Percentiles rank a stretch among this genome's conserved stretches.
Evolutionary conservation across 1,140 invertebrate genomes (phyloP).

Genomic region (Cherax quadricarinatus): DNA sequence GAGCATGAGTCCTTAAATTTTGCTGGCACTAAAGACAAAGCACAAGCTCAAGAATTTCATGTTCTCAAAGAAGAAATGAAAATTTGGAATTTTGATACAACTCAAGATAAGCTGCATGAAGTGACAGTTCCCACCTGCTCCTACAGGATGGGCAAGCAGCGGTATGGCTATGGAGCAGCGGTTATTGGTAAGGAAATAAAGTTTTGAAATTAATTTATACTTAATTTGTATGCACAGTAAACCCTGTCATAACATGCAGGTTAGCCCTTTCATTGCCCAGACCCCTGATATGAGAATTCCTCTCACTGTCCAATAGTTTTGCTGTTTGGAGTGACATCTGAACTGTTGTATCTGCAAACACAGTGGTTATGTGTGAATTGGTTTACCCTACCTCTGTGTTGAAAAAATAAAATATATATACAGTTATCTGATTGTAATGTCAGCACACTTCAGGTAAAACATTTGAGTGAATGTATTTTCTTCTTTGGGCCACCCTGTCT

Average conservation of each 20-base stretch:
- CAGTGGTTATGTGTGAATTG: too few relatives aligned
- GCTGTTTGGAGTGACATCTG: too few relatives aligned
- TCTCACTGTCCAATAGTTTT: too few relatives aligned
- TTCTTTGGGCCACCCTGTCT: too few relatives aligned
- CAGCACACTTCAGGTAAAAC: too few relatives aligned
- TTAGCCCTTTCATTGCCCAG: not conserved
- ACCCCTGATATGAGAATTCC: too few relatives aligned
- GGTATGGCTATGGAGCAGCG: constrained; percentile 91
- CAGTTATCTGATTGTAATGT: too few relatives aligned
- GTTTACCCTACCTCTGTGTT: too few relatives aligned
- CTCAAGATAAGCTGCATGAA: constrained; percentile 81
- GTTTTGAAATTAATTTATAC: not conserved
- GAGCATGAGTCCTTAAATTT: constrained; percentile 68
- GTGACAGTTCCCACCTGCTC: constrained; percentile 94
- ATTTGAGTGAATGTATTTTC: too few relatives aligned
- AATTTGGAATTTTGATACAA: constrained; percentile 38
- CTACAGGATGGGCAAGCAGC: constrained; percentile 92
- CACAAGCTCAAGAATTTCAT: constrained; percentile 48
- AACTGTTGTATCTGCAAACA: too few relatives aligned
- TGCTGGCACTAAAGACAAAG: constrained; percentile 32
- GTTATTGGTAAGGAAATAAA: constrained; percentile 83
- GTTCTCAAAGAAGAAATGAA: constrained; percentile 34
- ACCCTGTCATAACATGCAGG: not conserved
- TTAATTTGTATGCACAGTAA: not conserved
- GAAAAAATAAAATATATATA: too few relatives aligned